A percentile compares a stretch with the other conserved stretches of the same genome.
These are phyloP conservation scores for Trichogramma dendrolimi DNA, from an alignment of 2,888 invertebrate species.

Conservation along the genomic window DNA sequence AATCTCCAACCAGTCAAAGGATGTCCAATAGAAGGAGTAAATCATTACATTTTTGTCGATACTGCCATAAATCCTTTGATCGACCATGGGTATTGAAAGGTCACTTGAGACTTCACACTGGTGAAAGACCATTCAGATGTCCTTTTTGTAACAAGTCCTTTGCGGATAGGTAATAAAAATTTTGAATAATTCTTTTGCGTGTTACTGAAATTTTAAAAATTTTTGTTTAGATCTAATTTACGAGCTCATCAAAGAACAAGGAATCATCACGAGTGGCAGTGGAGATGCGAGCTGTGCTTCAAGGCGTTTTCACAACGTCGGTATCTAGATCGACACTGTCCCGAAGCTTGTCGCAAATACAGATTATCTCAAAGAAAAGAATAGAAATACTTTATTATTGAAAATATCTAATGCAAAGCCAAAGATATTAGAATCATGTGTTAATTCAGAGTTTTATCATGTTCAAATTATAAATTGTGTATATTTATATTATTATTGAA, in stretches of 20 bases:
- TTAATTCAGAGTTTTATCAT: too few relatives aligned
- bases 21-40: slow-evolving; percentile 34
- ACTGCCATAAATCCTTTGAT: slow-evolving; percentile 66
- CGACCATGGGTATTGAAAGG: slow-evolving; percentile 69
- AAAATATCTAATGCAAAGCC: not conserved
- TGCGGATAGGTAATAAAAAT: slow-evolving; percentile 59
- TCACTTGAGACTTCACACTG: slow-evolving; percentile 65
- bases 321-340: slow-evolving; percentile 63
- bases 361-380: slow-evolving; percentile 48
- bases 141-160: slow-evolving; percentile 64
- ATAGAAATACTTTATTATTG: slow-evolving; percentile 7
- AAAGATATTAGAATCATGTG: too few relatives aligned
- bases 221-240: slow-evolving; percentile 60
- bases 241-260: slow-evolving; percentile 70
- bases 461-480: too few relatives aligned
- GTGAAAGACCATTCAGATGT: slow-evolving; percentile 67
- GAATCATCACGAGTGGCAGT: slow-evolving; percentile 67
- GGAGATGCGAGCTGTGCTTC: slow-evolving; percentile 63
- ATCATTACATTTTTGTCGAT: slow-evolving; percentile 56
- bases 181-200: slow-evolving; percentile 10
- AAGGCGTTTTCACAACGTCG: slow-evolving; percentile 68
- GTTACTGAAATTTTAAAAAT: not conserved
- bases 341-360: slow-evolving; percentile 65
- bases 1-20: slow-evolving; percentile 13
- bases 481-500: too few relatives aligned